phyloP scores from a whole-genome alignment of 2,113 vertebrate species.

The Anoplopoma fimbria region DNA sequence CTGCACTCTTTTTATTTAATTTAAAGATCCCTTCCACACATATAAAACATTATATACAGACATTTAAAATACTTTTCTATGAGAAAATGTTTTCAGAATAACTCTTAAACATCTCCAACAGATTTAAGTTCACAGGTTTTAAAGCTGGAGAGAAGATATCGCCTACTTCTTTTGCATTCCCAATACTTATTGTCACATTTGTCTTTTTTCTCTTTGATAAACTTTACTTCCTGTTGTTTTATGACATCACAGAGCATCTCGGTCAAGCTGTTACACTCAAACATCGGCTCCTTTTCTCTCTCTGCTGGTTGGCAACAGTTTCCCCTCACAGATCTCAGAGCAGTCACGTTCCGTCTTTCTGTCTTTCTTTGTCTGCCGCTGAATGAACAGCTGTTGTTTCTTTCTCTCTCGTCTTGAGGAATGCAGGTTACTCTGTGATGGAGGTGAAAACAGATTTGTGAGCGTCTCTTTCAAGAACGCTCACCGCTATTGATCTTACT shows the following conservation, averaged over 20 bases:
- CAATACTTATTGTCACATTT: background rate
- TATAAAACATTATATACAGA: background rate
- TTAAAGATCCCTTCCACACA: background rate
- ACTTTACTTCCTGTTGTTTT: background rate
- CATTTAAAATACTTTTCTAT: background rate
- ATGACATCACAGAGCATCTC: background rate
- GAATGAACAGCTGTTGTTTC: slow-evolving; percentile 8
- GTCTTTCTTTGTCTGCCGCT: background rate
- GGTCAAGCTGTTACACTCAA: background rate
- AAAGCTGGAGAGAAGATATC: background rate
- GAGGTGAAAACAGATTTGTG: too few relatives aligned
- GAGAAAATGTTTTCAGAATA: too few relatives aligned
- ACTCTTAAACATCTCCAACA: too few relatives aligned
- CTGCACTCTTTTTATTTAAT: background rate
- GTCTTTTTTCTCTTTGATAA: background rate
- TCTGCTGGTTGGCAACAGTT: background rate
- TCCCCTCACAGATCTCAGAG: background rate
- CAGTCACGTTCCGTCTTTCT: background rate
- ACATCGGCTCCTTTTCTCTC: background rate
- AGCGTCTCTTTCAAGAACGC: slow-evolving; percentile 13
- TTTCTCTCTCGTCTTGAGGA: slow-evolving; percentile 19
- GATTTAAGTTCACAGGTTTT: background rate
- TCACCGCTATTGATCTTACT: background rate
- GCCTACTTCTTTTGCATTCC: background rate
- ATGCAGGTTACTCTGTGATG: background rate